Conservation (phyloP, 2,113 vertebrate genomes). For the Hippocampus barbouri region DNA sequence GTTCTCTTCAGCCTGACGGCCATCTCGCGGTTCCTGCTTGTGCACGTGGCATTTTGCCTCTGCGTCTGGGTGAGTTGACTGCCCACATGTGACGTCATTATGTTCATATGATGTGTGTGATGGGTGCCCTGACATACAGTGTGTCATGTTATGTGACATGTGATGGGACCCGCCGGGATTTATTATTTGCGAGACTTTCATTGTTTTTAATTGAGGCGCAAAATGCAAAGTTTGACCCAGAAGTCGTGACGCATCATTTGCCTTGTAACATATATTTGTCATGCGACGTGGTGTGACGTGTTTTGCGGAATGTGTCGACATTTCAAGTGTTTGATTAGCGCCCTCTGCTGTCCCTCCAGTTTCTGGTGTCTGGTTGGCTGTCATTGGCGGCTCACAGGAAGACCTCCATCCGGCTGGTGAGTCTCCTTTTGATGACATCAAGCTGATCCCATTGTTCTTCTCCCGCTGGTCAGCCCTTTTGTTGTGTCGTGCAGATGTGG, state of each 20-base stretch:
- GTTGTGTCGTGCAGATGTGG: background rate
- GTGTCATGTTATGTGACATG: no score
- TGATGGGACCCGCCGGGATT: no score
- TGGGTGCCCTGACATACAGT: no score
- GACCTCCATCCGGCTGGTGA: background rate
- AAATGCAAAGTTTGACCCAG: no score
- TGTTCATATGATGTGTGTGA: background rate
- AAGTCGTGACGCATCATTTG: no score
- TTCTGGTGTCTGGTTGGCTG: background rate
- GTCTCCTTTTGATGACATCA: background rate
- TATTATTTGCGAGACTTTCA: no score
- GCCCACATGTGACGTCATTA: background rate
- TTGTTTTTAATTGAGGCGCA: no score
- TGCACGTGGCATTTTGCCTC: background rate
- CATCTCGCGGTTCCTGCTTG: background rate
- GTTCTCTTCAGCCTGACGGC: slow-evolving; percentile 1
- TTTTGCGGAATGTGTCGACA: no score
- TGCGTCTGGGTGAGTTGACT: background rate
- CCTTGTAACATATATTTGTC: no score
- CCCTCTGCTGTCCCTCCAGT: background rate
- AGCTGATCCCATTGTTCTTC: no score
- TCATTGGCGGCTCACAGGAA: background rate
- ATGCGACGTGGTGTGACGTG: background rate
- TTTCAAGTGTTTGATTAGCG: background rate
- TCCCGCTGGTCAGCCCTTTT: background rate